Evolutionary conservation across 2,888 invertebrate genomes (phyloP).

Genomic region (Coelogynopora nodosa): DNA sequence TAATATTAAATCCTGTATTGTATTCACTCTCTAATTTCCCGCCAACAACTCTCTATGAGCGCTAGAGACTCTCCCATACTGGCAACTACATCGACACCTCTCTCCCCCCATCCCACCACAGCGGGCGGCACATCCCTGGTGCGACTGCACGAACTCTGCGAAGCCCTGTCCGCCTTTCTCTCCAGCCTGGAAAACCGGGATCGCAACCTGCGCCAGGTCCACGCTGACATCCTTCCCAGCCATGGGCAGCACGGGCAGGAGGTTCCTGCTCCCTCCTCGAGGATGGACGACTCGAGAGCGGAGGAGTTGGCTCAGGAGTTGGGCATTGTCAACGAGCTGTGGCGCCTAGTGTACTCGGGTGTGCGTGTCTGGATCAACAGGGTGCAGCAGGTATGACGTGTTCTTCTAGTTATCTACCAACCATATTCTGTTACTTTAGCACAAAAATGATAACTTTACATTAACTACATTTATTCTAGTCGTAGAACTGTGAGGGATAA

Average conservation of each 20-base stretch:
- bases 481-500: too few relatives aligned
- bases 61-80: too few relatives aligned
- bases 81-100: too few relatives aligned
- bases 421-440: too few relatives aligned
- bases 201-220: not conserved
- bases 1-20: too few relatives aligned
- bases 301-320: not conserved
- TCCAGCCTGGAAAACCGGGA: not conserved
- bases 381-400: constrained; percentile 2
- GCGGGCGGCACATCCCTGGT: not conserved
- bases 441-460: too few relatives aligned
- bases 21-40: too few relatives aligned
- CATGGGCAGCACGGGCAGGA: not conserved
- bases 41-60: too few relatives aligned
- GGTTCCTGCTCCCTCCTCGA: not conserved
- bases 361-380: not conserved
- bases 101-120: not conserved
- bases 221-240: not conserved
- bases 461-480: too few relatives aligned
- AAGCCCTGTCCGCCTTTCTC: not conserved
- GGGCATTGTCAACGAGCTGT: not conserved
- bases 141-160: not conserved
- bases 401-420: too few relatives aligned
- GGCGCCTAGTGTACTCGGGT: not conserved
- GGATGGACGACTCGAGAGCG: not conserved